Percentiles rank a stretch among this genome's conserved stretches.
Evolutionary conservation across 2,797 vertebrate genomes (phyloP).

Genomic region (Thunnus albacares): DNA sequence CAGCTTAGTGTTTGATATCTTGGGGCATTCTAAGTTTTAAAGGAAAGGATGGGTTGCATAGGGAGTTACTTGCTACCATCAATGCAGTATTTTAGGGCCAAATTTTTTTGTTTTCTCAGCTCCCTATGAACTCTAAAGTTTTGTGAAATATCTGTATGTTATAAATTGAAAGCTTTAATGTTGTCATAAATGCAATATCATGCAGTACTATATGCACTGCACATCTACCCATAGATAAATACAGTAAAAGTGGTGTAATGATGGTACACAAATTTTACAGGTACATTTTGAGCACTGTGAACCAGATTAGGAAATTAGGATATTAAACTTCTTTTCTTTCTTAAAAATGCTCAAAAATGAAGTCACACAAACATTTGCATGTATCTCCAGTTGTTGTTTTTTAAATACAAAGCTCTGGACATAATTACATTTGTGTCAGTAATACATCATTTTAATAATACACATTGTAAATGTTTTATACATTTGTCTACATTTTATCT

Average conservation of each 20-base stretch:
- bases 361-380: neutral
- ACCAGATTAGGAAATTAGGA: neutral
- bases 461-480: too few species aligned
- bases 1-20: constrained; percentile 62
- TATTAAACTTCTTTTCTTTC: neutral
- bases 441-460: too few species aligned
- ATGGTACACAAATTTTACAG: neutral
- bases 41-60: neutral
- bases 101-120: neutral
- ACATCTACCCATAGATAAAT: neutral
- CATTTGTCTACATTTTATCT: too few species aligned
- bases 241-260: neutral
- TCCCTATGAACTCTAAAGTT: neutral
- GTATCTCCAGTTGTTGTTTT: neutral
- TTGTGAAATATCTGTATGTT: neutral
- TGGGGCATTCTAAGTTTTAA: constrained; percentile 37
- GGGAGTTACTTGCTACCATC: constrained; percentile 2
- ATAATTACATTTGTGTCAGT: neutral
- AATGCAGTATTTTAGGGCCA: constrained; percentile 10
- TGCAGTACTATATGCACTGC: too few species aligned
- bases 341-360: neutral
- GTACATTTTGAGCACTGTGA: neutral
- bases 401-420: neutral
- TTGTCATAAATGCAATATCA: neutral
- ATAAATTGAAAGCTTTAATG: neutral